Conservation (phyloP, 2,797 vertebrate genomes). For the Hydrophis major region DNA sequence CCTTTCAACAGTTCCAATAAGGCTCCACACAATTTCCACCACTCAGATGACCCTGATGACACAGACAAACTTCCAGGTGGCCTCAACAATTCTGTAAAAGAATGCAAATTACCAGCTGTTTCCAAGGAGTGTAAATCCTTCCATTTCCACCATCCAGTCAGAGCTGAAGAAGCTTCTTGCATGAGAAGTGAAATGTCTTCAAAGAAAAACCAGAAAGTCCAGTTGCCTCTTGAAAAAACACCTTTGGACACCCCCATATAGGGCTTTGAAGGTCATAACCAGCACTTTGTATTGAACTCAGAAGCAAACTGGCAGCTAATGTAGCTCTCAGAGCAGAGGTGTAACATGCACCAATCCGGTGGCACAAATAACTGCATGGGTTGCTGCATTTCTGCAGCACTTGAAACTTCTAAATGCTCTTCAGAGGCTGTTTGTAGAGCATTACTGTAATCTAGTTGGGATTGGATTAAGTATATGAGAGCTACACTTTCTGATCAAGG, state of each 20-base stretch:
- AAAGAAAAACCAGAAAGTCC: no score
- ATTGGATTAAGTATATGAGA: neutral
- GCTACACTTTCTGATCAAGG: neutral
- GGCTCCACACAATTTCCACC: no score
- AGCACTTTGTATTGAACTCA: neutral
- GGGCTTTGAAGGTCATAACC: neutral
- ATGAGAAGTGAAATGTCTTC: no score
- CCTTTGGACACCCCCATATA: neutral
- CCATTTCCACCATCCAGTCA: no score
- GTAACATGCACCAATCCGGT: neutral
- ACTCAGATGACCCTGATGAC: no score
- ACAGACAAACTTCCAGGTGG: no score
- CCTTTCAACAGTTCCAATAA: no score
- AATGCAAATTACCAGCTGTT: no score
- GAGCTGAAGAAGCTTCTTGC: no score
- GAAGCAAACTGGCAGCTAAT: neutral
- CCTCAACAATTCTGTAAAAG: no score
- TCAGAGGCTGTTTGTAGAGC: neutral
- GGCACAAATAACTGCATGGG: neutral
- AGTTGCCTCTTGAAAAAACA: no score
- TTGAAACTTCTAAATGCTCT: neutral
- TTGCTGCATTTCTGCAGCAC: neutral
- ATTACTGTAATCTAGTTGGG: neutral
- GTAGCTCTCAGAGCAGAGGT: neutral
- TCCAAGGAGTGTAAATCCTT: no score